A percentile compares a stretch with the other conserved stretches of the same genome.
These are phyloP conservation scores for Nasonia vitripennis DNA, from an alignment of 1,140 invertebrate genomes.

Conservation along the genomic window DNA sequence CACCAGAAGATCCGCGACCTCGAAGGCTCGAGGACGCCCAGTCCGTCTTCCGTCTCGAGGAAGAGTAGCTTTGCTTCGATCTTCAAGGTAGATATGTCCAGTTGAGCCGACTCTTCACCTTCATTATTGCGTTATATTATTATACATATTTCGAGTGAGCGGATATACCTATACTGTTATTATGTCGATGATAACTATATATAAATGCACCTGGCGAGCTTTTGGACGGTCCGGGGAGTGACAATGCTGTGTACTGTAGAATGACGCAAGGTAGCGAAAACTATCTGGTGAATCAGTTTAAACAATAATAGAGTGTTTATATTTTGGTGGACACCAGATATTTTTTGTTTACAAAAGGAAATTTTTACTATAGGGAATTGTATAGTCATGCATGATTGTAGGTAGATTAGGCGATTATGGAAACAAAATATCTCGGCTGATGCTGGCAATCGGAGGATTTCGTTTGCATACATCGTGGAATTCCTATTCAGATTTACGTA, in stretches of 20 bases:
- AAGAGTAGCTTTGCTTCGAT: slow-evolving; percentile 88
- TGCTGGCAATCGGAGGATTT: not conserved
- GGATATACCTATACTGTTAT: not conserved
- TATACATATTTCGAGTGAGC: not conserved
- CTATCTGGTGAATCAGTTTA: too few relatives aligned
- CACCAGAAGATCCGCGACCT: slow-evolving; percentile 72
- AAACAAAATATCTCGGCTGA: not conserved
- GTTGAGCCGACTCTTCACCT: not conserved
- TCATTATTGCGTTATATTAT: not conserved
- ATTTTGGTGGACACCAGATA: too few relatives aligned
- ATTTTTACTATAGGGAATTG: not conserved
- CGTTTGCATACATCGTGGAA: slow-evolving; percentile 3
- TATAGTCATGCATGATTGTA: slow-evolving; percentile 16
- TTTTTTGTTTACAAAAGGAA: too few relatives aligned
- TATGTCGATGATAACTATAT: not conserved
- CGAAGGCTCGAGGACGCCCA: slow-evolving; percentile 74
- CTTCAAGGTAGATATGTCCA: slow-evolving; percentile 78
- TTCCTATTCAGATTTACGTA: slow-evolving; percentile 8
- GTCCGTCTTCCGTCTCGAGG: slow-evolving; percentile 80
- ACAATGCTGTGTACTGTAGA: not conserved
- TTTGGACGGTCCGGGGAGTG: not conserved
- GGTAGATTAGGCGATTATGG: slow-evolving; percentile 2
- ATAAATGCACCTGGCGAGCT: not conserved
- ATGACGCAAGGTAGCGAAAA: too few relatives aligned
- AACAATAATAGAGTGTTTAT: too few relatives aligned